Conservation (phyloP, 2,797 vertebrate species). For the Lithobates sylvaticus region DNA sequence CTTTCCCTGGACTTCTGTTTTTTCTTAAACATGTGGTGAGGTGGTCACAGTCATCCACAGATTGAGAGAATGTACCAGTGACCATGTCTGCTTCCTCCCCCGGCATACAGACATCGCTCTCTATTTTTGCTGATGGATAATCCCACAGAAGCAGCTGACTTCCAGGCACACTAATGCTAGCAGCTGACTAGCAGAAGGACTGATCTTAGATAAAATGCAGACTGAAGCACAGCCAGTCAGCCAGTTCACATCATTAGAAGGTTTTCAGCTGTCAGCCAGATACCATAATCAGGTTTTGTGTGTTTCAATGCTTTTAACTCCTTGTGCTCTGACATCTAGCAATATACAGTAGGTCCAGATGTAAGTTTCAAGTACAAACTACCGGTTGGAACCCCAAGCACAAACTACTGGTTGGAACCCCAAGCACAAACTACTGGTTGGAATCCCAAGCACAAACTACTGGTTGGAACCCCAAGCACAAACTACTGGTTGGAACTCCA, state of each 20-base stretch:
- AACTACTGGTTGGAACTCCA: not conserved
- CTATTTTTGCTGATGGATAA: conserved; percentile 62
- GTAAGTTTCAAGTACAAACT: too few relatives aligned
- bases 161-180: conserved; percentile 50
- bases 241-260: conserved; percentile 41
- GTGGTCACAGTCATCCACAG: conserved; percentile 24
- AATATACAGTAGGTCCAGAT: not conserved
- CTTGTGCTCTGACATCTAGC: not conserved
- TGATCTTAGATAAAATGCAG: conserved; percentile 53
- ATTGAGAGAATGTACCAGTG: conserved; percentile 6
- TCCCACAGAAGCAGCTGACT: conserved; percentile 62
- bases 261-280: conserved; percentile 45
- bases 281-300: conserved; percentile 37
- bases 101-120: conserved; percentile 46
- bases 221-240: conserved; percentile 10
- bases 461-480: not conserved
- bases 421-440: too few relatives aligned
- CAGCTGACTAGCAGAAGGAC: conserved; percentile 59
- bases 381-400: too few relatives aligned
- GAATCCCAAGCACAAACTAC: not conserved
- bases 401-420: not conserved
- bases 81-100: conserved; percentile 48
- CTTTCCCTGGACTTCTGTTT: not conserved
- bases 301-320: conserved; percentile 6
- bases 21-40: conserved; percentile 2